A percentile compares a stretch with the other conserved stretches of the same genome.
Conservation (phyloP, 2,113 vertebrate species). For the Nicator chloris region DNA sequence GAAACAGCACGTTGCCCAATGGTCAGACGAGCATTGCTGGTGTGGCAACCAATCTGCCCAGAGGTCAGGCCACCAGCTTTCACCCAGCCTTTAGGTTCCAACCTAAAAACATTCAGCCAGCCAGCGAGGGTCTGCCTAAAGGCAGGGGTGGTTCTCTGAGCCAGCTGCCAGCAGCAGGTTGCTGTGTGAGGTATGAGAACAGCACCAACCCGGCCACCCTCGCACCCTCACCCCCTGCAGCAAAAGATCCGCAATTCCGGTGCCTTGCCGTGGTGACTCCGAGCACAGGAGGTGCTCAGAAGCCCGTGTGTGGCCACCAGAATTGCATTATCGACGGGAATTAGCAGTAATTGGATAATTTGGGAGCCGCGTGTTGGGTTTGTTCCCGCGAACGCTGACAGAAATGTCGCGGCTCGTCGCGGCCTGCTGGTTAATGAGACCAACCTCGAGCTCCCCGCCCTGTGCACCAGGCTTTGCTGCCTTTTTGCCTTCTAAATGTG, state of each 20-base stretch:
- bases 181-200: no score
- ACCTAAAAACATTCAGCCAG: background rate
- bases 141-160: rapidly evolving
- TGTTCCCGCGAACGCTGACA: rapidly evolving
- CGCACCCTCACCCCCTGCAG: background rate
- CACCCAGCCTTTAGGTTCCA: background rate
- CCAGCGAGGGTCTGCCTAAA: background rate
- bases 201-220: background rate
- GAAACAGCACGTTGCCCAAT: background rate
- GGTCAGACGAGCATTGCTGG: background rate
- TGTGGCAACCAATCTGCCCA: background rate
- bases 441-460: rapidly evolving
- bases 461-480: background rate
- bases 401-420: background rate
- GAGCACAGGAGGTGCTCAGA: background rate
- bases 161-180: background rate
- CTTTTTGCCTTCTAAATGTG: background rate
- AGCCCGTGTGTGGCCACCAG: rapidly evolving
- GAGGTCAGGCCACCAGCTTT: background rate
- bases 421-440: background rate
- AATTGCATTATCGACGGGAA: background rate
- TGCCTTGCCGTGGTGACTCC: rapidly evolving
- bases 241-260: background rate
- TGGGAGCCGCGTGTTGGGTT: background rate
- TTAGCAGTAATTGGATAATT: background rate